Conservation (phyloP, 2,888 invertebrate species). For the Noctua janthe region DNA sequence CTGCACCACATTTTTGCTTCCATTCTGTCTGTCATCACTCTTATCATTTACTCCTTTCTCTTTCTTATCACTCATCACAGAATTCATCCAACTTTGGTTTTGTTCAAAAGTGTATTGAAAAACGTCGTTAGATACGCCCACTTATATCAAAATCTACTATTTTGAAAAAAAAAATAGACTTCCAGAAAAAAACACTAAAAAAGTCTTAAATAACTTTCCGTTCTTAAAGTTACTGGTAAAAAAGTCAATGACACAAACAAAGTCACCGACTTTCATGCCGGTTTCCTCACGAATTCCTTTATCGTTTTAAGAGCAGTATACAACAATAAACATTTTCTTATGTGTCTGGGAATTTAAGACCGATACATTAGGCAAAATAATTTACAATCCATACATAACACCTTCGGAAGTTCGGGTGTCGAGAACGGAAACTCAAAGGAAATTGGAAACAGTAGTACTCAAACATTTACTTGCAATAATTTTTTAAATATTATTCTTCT, state of each 20-base stretch:
- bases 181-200: too few relatives aligned
- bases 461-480: conserved; percentile 16
- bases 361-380: background rate
- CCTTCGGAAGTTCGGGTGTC: conserved; percentile 16
- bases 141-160: too few relatives aligned
- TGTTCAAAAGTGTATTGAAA: too few relatives aligned
- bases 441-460: conserved; percentile 18
- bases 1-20: too few relatives aligned
- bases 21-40: too few relatives aligned
- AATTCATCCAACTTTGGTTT: background rate
- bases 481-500: background rate
- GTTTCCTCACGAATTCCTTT: background rate
- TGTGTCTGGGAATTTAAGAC: background rate
- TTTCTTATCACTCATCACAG: background rate
- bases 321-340: background rate
- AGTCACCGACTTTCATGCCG: too few relatives aligned
- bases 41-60: background rate
- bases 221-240: too few relatives aligned
- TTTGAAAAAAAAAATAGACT: too few relatives aligned
- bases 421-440: conserved; percentile 28
- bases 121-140: too few relatives aligned
- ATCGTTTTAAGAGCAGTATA: background rate
- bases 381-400: conserved; percentile 5
- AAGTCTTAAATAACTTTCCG: too few relatives aligned
- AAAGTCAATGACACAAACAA: too few relatives aligned